Conservation (phyloP, 2,113 vertebrate genomes). For the Cathartes aura region DNA sequence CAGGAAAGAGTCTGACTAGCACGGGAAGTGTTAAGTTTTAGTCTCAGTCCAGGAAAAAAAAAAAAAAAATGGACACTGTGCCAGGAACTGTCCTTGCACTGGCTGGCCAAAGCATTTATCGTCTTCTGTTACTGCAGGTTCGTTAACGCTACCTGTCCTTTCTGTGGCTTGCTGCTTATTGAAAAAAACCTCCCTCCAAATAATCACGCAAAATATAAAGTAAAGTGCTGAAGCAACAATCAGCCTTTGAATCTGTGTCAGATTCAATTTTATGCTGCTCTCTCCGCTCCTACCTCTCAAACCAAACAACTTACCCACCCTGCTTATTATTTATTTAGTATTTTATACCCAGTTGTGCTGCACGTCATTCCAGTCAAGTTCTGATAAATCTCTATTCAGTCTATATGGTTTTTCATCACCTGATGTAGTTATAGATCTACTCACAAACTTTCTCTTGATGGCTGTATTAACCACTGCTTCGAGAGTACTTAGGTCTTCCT, state of each 20-base stretch:
- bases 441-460: not conserved
- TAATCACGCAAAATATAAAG: not conserved
- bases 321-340: constrained; percentile 56
- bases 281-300: constrained; percentile 4
- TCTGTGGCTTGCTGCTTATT: not conserved
- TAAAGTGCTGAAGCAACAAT: not conserved
- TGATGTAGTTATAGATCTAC: not conserved
- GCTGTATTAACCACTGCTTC: not conserved
- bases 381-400: not conserved
- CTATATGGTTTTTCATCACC: not conserved
- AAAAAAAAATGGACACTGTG: not conserved
- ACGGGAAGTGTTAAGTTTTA: constrained; percentile 50
- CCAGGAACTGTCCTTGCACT: constrained; percentile 34
- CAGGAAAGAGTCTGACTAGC: not conserved
- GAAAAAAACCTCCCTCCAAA: not conserved
- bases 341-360: not conserved
- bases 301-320: not conserved
- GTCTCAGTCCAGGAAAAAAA: not conserved
- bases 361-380: not conserved
- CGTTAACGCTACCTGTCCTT: constrained; percentile 23
- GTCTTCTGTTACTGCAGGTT: constrained; percentile 25
- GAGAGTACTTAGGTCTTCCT: not conserved
- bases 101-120: constrained; percentile 33
- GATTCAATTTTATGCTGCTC: constrained; percentile 3
- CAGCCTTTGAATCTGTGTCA: constrained; percentile 17